A percentile compares a stretch with the other conserved stretches of the same genome.
Evolutionary conservation across 2,113 vertebrate genomes (phyloP).

Genomic region (Chascanopsetta lugubris): DNA sequence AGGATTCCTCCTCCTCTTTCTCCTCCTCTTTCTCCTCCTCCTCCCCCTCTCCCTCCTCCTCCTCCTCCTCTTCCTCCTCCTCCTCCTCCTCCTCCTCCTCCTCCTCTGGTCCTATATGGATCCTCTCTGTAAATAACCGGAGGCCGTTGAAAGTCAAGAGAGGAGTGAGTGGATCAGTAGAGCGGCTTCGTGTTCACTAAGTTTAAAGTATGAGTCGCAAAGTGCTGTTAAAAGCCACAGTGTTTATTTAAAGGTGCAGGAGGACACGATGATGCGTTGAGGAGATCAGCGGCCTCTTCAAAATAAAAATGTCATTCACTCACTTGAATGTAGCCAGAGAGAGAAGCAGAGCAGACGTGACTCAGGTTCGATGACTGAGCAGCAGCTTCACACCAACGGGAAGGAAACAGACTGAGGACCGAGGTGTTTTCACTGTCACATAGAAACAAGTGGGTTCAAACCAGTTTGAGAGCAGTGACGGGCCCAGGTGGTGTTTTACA

Average conservation of each 20-base stretch:
- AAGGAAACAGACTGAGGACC: background rate
- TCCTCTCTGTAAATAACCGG: background rate
- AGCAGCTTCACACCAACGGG: conserved; percentile 26
- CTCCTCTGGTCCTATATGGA: background rate
- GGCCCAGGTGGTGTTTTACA: no score
- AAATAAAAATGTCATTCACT: conserved; percentile 21
- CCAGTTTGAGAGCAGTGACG: no score
- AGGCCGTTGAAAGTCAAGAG: conserved; percentile 1
- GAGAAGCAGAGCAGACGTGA: conserved; percentile 41
- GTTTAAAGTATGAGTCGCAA: background rate
- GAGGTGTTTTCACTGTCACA: no score
- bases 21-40: no score
- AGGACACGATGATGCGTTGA: background rate
- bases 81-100: background rate
- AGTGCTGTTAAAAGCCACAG: conserved; percentile 6
- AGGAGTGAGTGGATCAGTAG: background rate
- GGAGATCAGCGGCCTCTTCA: background rate
- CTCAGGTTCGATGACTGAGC: background rate
- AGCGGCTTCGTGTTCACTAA: background rate
- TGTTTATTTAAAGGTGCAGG: conserved; percentile 3
- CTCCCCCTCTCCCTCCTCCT: no score
- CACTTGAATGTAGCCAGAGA: background rate
- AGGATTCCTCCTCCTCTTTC: no score
- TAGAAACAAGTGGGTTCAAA: background rate
- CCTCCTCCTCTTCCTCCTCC: no score